Base-by-base conservation (phyloP, 2,888 invertebrate species). In the Caenorhabditis zanzibari region DNA sequence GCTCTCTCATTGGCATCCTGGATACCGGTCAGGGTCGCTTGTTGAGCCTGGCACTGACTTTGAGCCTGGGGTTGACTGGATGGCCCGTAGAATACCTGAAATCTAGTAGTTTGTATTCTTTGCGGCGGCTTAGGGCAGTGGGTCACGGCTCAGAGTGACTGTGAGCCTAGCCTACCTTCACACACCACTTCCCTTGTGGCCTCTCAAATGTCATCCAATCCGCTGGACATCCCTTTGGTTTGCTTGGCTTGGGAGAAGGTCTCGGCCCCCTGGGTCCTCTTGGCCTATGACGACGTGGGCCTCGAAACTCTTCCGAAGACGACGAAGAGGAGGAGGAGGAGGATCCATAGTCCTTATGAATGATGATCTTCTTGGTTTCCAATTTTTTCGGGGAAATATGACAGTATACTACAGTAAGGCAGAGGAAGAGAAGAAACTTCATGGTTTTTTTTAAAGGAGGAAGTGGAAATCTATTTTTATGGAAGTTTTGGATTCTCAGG, bases 131-230 rank as follows among this genome's bases (percentile, higher is more conserved):
- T 32, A 7, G 32, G 32, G 32, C 4, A 7, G 32, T 32, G 32
- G 32, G 32, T 32, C 7, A 7, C 32, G 7, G 32, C 5, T 32
- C 32, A 32, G 7, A 32, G 32, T 6, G 32, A 32, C 38, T 12
- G 7, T 32, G 9, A 38, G 38, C 7, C 32, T 32, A 32, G 10
- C 38, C 6, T 6, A 47, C 63, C 63, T 64, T 64, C 2, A 64
- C 10, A 64, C 63, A 64, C 47, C 63, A 64, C 5, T 1, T 28
- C 28, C 63, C 63, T 28, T 64, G 63, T 9, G 63, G 28, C 26
- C 63, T 44, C 12, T 64, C 16, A 9, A 64, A 64, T 5, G 47
- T 47, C 44, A 28, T 7, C 63, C 63, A 64, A 0, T n/a, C 63
- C 12, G 2, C 44, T 7, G 26, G 28, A 47, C 63, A 64, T 14